Base-by-base conservation (phyloP, 2,888 invertebrate species). In the Leptogaster cylindrica region DNA sequence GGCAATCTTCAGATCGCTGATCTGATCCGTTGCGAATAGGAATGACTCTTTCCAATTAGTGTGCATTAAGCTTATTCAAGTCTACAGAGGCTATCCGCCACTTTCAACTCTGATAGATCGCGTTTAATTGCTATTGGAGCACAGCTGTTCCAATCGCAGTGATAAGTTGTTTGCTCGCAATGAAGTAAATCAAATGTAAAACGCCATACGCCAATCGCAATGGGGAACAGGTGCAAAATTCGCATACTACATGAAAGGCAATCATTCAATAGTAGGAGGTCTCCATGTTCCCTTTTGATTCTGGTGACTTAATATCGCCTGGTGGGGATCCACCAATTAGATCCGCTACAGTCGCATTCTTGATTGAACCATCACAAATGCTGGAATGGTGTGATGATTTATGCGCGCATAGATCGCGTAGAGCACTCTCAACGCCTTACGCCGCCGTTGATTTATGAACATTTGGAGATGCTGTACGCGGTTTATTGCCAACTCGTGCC, bases 171-270 rank as follows among this genome's bases (percentile, higher is more conserved):
- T 18, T 16, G 61, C 12, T 61, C 20, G 61, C 16, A 61, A 61
- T 61, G 27, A 61, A 61, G 61, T 61, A 41, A 61, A 61, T 61
- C 61, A 61, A 61, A 61, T 6, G 44, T 27, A 61, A 61, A 61
- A 61, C 41, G 61, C 61, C 61, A 61, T 44, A 61, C 41, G 61
- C 61, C 61, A 61, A 61, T 61, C 61, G 61, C 41, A 44, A 44
- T 28, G 41, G 23, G 18, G 28, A 28, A 61, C 61, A 61, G 41
- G 44, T 44, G 44, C 61, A 61, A 44, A 58, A 39, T 41, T n/a
- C 16, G 41, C 27, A 16, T 41, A 28, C 31, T 8, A n/a, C 18
- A 14, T 44, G 41, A 12, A 16, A 33, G 16, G 44, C 8, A 28
- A 61, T 28, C 36, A 27, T 27, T 16, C 23, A 25, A n/a, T n/a